Evolutionary conservation across 2,113 vertebrate genomes (phyloP).

Genomic region (Arizona elegans): DNA sequence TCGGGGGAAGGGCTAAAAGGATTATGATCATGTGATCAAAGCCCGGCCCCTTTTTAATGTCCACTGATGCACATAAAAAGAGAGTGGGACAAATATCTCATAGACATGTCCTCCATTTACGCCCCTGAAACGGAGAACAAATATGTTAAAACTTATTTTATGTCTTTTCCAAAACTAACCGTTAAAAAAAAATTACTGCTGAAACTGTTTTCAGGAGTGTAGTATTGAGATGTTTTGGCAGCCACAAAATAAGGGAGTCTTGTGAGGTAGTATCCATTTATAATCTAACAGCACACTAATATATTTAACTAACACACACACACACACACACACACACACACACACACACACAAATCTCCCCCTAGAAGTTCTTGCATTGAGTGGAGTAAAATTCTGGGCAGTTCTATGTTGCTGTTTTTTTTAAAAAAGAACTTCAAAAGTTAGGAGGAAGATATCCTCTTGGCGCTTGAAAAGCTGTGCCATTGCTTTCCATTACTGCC

Average conservation of each 20-base stretch:
- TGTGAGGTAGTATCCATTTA: neutral
- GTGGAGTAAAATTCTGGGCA: neutral
- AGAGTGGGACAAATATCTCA: neutral
- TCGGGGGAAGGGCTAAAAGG: neutral
- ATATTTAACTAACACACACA: neutral
- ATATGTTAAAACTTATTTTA: neutral
- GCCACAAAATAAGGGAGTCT: neutral
- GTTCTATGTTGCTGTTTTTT: neutral
- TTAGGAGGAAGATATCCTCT: neutral
- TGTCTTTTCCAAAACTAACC: neutral
- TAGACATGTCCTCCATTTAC: neutral
- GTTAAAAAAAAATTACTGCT: neutral
- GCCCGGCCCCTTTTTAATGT: neutral
- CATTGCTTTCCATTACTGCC: neutral
- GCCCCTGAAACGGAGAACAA: neutral
- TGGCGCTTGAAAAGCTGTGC: neutral
- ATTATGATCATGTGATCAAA: neutral
- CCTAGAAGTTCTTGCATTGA: neutral
- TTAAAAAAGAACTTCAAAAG: neutral
- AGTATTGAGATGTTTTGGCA: neutral
- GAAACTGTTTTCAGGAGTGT: neutral
- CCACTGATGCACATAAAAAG: neutral
- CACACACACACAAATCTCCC: neutral
- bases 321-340: too few species aligned
- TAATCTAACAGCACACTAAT: neutral